Base-by-base conservation (phyloP, 2,113 vertebrate genomes). In the Colistium nudipinnis region DNA sequence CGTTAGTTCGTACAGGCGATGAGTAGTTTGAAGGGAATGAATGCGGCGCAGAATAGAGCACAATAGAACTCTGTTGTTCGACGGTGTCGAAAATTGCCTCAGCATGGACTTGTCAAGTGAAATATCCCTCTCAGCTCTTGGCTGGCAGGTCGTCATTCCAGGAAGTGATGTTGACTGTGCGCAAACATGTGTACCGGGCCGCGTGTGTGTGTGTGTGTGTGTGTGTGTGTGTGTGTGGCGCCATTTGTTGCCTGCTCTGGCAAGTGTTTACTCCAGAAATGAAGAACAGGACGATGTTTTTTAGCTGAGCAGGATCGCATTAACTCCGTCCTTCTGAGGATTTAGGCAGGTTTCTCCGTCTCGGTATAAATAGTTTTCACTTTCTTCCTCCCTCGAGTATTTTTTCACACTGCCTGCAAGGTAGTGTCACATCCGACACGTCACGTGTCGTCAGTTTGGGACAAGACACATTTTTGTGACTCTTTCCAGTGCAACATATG, bases 31-130 rank as follows among this genome's bases (percentile, higher is more conserved):
- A 52, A 27, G 61, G 49, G 61, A 31, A 24, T 69, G 35, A 78
- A 78, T 67, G 35, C 62, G 4, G 77, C 71, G 45, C 53, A 71
- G 62, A 79, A n/a, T 3, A 2, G 45, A 70, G 60, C 33, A 82
- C 82, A 88, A 85, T 70, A 62, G 75, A 83, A 88, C 82, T 77
- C 72, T 85, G 80, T 83, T 75, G 74, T 76, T 76, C 30, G 24
- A 53, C 55, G 64, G 22, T 68, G 70, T 78, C 75, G 76, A 74
- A 70, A 85, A 85, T 80, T 76, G 85, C 70, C 85, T 82, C 78
- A 78, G 75, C 72, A 62, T 78, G 78, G 62, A 65, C 80, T n/a
- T 80, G 87, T 87, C 82, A 76, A 74, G 64, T 78, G 73, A 71
- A 76, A 87, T 79, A 82, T 87, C 62, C 55, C 62, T 87, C 78